Evolutionary conservation across 2,113 vertebrate species (phyloP).

Genomic region (Castor canadensis): DNA sequence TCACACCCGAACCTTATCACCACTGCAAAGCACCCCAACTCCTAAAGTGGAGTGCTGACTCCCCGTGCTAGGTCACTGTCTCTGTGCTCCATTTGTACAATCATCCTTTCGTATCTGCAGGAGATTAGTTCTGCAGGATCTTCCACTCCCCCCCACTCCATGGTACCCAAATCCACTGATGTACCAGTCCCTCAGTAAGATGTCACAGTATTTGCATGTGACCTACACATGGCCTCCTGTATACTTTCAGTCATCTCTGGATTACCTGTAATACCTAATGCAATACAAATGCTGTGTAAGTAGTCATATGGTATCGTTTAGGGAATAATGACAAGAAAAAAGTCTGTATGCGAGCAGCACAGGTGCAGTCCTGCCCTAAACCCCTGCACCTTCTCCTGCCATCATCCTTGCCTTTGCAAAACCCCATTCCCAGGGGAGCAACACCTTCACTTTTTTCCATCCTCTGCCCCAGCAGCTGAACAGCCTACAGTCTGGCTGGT

Average conservation of each 20-base stretch:
- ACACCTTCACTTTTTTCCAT: not conserved
- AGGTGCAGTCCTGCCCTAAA: not conserved
- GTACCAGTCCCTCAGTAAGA: too few species aligned
- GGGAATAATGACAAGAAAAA: not conserved
- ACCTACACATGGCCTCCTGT: not conserved
- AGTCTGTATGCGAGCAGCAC: not conserved
- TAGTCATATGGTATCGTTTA: not conserved
- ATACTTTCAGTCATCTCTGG: not conserved
- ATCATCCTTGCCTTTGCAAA: too few species aligned
- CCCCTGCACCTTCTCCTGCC: too few species aligned
- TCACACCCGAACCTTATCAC: not conserved
- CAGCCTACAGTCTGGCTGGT: not conserved
- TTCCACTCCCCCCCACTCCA: too few species aligned
- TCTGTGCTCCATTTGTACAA: not conserved
- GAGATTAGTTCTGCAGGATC: not conserved
- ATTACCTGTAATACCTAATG: not conserved
- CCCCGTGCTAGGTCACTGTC: fast-evolving
- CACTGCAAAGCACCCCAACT: fast-evolving
- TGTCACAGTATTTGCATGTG: not conserved
- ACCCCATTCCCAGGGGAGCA: not conserved
- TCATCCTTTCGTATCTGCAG: not conserved
- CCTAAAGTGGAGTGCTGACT: not conserved
- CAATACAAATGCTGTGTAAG: not conserved
- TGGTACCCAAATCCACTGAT: not conserved
- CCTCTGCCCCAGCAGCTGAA: fast-evolving